These are phyloP conservation scores for Choloepus hoffmanni DNA, from an alignment of 2,113 vertebrate species.

Conservation along the genomic window DNA sequence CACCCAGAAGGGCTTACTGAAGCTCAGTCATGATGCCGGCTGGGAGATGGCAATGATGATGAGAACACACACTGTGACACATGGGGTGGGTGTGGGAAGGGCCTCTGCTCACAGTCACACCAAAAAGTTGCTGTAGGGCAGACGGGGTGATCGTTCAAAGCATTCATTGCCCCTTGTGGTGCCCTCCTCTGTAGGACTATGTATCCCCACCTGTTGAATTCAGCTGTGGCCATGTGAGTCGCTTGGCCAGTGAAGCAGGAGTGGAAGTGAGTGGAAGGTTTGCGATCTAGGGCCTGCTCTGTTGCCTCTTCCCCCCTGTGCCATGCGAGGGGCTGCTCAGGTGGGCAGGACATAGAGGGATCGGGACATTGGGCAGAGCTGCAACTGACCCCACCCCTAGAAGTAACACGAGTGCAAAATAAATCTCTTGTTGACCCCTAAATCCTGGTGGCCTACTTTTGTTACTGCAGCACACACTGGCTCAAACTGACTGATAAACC, in stretches of 20 bases:
- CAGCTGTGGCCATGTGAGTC: background rate
- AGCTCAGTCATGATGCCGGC: background rate
- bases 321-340: background rate
- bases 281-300: no score
- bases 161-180: background rate
- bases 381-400: background rate
- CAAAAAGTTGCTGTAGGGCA: background rate
- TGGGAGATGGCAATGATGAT: no score
- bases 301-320: background rate
- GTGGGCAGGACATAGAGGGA: background rate
- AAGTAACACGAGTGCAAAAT: background rate
- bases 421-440: no score
- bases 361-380: background rate
- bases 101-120: no score
- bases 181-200: accelerated
- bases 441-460: accelerated
- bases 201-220: background rate
- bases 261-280: accelerated
- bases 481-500: background rate
- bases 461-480: accelerated
- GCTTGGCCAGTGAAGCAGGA: accelerated
- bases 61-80: accelerated
- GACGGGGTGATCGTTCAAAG: background rate
- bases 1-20: background rate
- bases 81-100: accelerated